A percentile compares a stretch with the other conserved stretches of the same genome.
Conservation (phyloP, 1,140 invertebrate species). For the Aphaenogaster ashmeadi region DNA sequence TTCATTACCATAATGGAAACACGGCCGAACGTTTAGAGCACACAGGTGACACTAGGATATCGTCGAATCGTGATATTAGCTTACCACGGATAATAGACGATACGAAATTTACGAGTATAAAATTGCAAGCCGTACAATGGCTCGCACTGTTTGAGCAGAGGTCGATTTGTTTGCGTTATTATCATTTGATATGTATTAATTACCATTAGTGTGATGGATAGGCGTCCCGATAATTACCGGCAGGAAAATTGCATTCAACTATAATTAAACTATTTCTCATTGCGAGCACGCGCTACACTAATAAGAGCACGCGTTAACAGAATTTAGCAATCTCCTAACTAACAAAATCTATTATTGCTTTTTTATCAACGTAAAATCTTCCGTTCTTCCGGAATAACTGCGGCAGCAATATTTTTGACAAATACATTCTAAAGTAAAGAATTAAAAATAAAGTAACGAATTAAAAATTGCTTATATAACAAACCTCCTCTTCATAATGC, state of each 20-base stretch:
- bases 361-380: not conserved
- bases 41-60: constrained; percentile 57
- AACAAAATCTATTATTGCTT: not conserved
- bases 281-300: not conserved
- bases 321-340: not conserved
- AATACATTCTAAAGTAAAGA: not conserved
- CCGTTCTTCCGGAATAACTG: not conserved
- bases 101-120: constrained; percentile 63
- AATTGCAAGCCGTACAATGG: constrained; percentile 12
- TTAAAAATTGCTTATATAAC: not conserved
- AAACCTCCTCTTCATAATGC: not conserved
- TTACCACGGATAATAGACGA: constrained; percentile 55
- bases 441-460: not conserved
- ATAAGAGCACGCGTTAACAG: constrained; percentile 23
- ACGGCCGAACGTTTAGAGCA: constrained; percentile 53
- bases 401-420: not conserved
- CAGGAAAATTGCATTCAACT: constrained; percentile 26
- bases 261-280: constrained; percentile 38
- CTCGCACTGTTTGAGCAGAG: not conserved
- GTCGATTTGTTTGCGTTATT: constrained; percentile 51
- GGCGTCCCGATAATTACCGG: constrained; percentile 37
- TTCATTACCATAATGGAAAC: constrained; percentile 59
- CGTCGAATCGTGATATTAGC: constrained; percentile 38
- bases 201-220: constrained; percentile 42
- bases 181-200: constrained; percentile 61